Evolutionary conservation across 2,888 invertebrate species (phyloP).

Genomic region (Suillia variegata): DNA sequence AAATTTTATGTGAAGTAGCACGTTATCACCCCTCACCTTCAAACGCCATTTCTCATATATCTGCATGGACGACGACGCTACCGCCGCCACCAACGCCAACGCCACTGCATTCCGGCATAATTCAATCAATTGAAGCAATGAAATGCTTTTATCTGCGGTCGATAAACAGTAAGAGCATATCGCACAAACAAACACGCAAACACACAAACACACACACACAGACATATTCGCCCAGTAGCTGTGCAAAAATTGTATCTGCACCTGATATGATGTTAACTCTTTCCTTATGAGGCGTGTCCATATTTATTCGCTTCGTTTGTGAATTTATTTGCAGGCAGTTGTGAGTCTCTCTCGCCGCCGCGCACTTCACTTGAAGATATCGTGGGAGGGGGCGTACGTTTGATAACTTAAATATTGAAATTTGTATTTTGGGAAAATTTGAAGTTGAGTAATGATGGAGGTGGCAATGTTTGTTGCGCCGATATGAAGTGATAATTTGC

Average conservation of each 20-base stretch:
- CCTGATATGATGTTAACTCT: neutral
- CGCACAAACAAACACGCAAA: too few species aligned
- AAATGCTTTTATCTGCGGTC: neutral
- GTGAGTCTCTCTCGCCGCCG: neutral
- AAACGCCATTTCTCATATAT: too few species aligned
- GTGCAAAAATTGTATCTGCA: too few species aligned
- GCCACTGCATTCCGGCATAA: neutral
- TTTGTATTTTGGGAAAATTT: neutral
- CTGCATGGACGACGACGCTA: too few species aligned
- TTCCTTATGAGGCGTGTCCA: neutral
- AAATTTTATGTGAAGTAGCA: neutral
- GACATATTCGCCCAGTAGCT: too few species aligned
- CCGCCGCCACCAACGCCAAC: too few species aligned
- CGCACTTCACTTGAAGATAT: neutral
- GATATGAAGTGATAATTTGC: neutral
- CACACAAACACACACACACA: too few species aligned
- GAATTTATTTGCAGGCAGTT: neutral
- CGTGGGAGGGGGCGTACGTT: neutral
- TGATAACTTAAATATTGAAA: neutral
- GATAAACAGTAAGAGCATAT: too few species aligned
- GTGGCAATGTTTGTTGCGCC: neutral
- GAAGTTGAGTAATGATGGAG: neutral
- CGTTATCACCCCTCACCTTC: neutral
- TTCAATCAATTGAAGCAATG: slow-evolving; percentile 1
- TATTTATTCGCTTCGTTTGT: neutral